These are phyloP conservation scores for Tethya wilhelma DNA, from an alignment of 37 sponge, comb jelly and placozoan species.

Conservation along the genomic window DNA sequence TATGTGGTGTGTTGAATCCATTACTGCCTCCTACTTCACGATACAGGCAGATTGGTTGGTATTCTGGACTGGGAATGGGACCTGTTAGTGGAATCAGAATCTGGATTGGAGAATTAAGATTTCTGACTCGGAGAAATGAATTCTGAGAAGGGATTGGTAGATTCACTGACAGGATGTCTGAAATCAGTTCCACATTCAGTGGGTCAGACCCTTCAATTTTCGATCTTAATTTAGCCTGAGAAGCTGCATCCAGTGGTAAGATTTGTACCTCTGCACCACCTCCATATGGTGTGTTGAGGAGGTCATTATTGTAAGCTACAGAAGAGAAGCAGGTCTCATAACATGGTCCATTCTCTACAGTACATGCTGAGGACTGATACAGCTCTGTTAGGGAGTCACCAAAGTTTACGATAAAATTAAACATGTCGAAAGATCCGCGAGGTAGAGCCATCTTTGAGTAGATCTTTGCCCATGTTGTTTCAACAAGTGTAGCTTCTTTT, in stretches of 20 bases:
- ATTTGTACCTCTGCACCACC: background rate
- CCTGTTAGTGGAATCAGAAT: conserved; percentile 38
- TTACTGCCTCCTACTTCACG: conserved; percentile 42
- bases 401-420: conserved; percentile 24
- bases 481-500: conserved; percentile 8
- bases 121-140: conserved; percentile 6
- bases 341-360: conserved; percentile 13
- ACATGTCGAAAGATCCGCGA: conserved; percentile 22
- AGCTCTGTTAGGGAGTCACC: background rate
- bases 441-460: conserved; percentile 23
- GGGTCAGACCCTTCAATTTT: conserved; percentile 46
- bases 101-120: conserved; percentile 19
- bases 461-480: background rate
- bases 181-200: conserved; percentile 17
- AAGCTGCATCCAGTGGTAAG: conserved; percentile 2
- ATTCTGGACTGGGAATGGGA: background rate
- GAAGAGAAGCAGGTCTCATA: conserved; percentile 35
- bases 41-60: conserved; percentile 56
- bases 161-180: conserved; percentile 32
- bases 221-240: conserved; percentile 8
- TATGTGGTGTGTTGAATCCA: conserved; percentile 1
- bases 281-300: background rate
- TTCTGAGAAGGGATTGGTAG: conserved; percentile 58
- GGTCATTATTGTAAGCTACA: conserved; percentile 9
- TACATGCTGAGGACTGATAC: conserved; percentile 31